Evolutionary conservation across 2,888 invertebrate species (phyloP), one percentile per base, ranked within the genome.

Genomic region (Caradrina clavipalpis): DNA sequence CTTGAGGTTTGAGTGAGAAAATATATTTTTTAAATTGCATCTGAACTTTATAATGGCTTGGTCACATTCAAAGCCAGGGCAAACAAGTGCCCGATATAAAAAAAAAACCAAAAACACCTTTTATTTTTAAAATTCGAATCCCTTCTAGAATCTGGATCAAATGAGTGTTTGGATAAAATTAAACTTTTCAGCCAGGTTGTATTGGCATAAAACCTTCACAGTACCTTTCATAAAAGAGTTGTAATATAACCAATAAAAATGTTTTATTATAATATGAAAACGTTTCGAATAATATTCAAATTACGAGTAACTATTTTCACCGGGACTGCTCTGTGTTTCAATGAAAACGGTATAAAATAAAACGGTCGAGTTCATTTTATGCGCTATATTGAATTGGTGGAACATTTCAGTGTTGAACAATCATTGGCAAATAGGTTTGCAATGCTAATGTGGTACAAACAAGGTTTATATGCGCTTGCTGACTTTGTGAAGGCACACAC

Each of bases 341-440:
- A 65, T 79, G 47, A 65, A 77, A 66, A 49, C 17, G 49, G 22
- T 56, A 26, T 65, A 55, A 59, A 66, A 73, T 69, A 62, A 73
- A 80, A 76, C 47, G 65, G 64, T 15, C 26, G 47, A 76, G 51
- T 69, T 70, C 51, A 61, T 72, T 71, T 71, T 49, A 74, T 47
- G 26, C 47, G 62, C 42, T 21, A n/a, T 69, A 75, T 69, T 81
- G 69, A 78, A 74, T 69, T 42, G 53, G 21, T 60, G 47, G 22
- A 65, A 56, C 22, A 72, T 68, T 77, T 78, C 53, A 59, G 67
- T 54, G 65, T 59, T 57, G 62, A 72, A 69, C 57, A 66, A 68
- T 78, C 54, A 75, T 57, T 56, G 59, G 63, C 42, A 66, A 81
- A 72, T 81, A 66, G 69, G 57, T 74, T 78, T 81, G 70, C 66